Evolutionary conservation across 2,113 vertebrate genomes (phyloP), one percentile per base, ranked within the genome.

Genomic region (Neotoma lepida): DNA sequence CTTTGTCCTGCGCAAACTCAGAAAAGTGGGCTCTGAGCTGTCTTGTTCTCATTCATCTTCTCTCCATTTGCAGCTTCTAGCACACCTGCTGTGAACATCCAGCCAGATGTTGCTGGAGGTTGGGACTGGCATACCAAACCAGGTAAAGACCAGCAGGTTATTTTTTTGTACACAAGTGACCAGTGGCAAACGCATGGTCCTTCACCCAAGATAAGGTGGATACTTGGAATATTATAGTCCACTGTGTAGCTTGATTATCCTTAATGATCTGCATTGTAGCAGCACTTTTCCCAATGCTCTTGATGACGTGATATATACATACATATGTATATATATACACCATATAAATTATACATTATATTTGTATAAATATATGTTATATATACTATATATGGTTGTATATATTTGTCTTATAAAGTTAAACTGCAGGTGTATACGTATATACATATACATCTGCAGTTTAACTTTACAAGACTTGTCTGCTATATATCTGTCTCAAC

Each of bases 81-180:
- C 95, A 98, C 99, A 28, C 99, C 99, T 49, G 99, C 99, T 0
- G 99, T 99, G 96, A 99, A 99, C 97, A 99, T 99, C 97, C 99
- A 99, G 91, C 99, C 99, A 96, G 99, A 99, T 92, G 97, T 99
- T 96, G 98, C 98, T 96, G 97, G 99, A 96, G 98, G 98, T 12
- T 99, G 99, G 99, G 99, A 99, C 95, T 99, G 99, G 99, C 99
- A 99, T 66, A 87, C 86, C 96, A 99, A 98, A 98, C 93, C 99
- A 98, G 98, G 98, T 98, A 85, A 96, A 82, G 6, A 30, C 39
- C 89, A 73, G 10, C 84, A 24, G 66, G 30, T 90, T 44, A 13
- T 82, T 71, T 88, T 88, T 85, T 61, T 3, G 20, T 71, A 39
- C 10, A 7, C 28, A 24, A 15, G 68, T 82, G 78, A 28, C 58